Evolutionary conservation across 2,797 vertebrate genomes (phyloP).

Genomic region (Sphenopsis melanotis): DNA sequence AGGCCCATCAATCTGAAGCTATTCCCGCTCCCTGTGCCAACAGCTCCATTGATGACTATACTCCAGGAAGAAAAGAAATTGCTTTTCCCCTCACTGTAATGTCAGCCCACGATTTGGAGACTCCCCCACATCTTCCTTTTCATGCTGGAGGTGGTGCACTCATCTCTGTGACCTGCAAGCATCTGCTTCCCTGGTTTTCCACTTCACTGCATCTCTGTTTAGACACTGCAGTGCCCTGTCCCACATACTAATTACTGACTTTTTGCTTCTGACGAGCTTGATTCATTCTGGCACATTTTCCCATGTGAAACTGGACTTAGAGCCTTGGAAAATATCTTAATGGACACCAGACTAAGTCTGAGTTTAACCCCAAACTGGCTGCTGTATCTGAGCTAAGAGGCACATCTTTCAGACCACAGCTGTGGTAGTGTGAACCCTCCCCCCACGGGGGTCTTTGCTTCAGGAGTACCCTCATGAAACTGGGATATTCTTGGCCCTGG

Average conservation of each 20-base stretch:
- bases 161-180: conserved; percentile 66
- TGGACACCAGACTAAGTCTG: conserved; percentile 50
- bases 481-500: not conserved
- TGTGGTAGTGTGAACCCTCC: not conserved
- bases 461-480: accelerated
- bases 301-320: conserved; percentile 78
- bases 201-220: conserved; percentile 74
- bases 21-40: not conserved
- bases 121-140: conserved; percentile 48
- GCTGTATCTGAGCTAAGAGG: conserved; percentile 31
- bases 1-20: conserved; percentile 41
- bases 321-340: conserved; percentile 74
- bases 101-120: conserved; percentile 20
- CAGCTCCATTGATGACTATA: not conserved
- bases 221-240: conserved; percentile 69
- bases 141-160: conserved; percentile 42
- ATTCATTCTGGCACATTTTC: conserved; percentile 82
- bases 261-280: conserved; percentile 69
- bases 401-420: not conserved
- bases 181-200: conserved; percentile 75
- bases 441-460: not conserved
- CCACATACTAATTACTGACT: conserved; percentile 83
- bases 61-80: conserved; percentile 48
- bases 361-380: conserved; percentile 60
- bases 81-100: conserved; percentile 18